Evolutionary conservation across 2,113 vertebrate genomes (phyloP).

Genomic region (Archocentrus centrarchus): DNA sequence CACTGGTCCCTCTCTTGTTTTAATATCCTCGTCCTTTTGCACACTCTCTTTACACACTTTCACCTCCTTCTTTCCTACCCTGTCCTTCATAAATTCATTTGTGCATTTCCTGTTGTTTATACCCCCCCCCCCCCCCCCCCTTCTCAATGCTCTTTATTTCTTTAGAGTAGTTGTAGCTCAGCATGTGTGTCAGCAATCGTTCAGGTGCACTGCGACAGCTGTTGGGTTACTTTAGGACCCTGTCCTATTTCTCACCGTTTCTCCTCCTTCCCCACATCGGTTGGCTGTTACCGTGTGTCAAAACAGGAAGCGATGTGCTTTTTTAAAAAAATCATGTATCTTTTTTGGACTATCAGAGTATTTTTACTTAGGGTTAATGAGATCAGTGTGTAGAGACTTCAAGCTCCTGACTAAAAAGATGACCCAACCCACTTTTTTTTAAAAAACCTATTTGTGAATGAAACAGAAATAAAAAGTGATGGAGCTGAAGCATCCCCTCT

Average conservation of each 20-base stretch:
- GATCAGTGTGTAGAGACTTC: background rate
- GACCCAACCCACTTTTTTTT: background rate
- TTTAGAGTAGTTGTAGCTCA: background rate
- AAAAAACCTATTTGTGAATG: background rate
- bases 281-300: background rate
- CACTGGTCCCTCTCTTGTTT: background rate
- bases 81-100: background rate
- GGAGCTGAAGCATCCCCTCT: background rate
- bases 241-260: slow-evolving; percentile 20
- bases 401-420: background rate
- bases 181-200: background rate
- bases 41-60: background rate
- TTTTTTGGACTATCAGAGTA: background rate
- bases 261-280: background rate
- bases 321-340: background rate
- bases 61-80: background rate
- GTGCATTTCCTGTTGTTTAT: slow-evolving; percentile 2
- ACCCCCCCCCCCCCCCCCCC: background rate
- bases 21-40: background rate
- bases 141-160: background rate
- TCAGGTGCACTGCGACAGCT: slow-evolving; percentile 53
- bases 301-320: slow-evolving; percentile 12
- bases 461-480: background rate
- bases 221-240: slow-evolving; percentile 47
- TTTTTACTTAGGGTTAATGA: background rate